Evolutionary conservation across 2,113 vertebrate species (phyloP).

Genomic region (Accipiter cooperii): DNA sequence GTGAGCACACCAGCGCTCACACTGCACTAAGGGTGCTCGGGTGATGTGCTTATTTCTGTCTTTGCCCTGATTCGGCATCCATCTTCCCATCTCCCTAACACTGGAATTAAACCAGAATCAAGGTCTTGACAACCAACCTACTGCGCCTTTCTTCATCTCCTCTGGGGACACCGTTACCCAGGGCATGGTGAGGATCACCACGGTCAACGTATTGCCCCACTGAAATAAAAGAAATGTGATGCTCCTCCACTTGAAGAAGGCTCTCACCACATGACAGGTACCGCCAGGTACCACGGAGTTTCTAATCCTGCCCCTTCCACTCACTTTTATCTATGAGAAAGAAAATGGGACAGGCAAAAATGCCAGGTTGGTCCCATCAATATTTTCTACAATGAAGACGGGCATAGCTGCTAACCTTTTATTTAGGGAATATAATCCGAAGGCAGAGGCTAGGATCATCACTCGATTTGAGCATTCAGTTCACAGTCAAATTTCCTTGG

Average conservation of each 20-base stretch:
- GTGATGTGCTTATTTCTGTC: not conserved
- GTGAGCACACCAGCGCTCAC: not conserved
- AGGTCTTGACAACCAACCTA: not conserved
- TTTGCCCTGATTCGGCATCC: not conserved
- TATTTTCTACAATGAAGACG: not conserved
- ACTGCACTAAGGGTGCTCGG: not conserved
- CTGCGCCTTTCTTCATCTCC: not conserved
- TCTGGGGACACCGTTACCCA: not conserved
- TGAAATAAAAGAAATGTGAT: not conserved
- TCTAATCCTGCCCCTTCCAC: not conserved
- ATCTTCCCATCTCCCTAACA: not conserved
- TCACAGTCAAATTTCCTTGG: not conserved
- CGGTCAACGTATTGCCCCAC: accelerated
- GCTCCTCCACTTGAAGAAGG: not conserved
- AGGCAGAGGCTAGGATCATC: not conserved
- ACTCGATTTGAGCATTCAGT: not conserved
- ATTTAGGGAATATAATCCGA: not conserved
- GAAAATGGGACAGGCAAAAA: not conserved
- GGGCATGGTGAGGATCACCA: not conserved
- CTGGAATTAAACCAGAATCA: not conserved
- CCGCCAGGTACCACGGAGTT: not conserved
- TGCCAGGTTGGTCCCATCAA: not conserved
- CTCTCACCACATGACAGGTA: not conserved
- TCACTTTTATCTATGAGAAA: not conserved
- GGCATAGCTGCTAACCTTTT: not conserved